These are phyloP conservation scores for Barypeithes pellucidus DNA, from an alignment of 2,888 invertebrate species.

Conservation along the genomic window DNA sequence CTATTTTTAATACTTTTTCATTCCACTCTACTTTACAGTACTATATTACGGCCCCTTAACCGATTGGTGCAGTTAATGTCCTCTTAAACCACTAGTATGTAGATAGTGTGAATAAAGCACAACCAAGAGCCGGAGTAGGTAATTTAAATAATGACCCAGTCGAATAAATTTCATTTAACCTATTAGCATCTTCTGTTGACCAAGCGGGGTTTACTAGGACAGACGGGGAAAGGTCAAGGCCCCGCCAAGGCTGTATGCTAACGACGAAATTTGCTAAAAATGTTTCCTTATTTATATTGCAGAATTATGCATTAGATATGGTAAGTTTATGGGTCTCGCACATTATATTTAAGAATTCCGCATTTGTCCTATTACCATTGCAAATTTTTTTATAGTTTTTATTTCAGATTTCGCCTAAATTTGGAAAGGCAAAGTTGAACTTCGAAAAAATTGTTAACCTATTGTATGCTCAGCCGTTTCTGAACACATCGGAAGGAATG, in stretches of 20 bases:
- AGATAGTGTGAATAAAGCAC: conserved; percentile 43
- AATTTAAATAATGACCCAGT: conserved; percentile 61
- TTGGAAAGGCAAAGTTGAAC: too few relatives aligned
- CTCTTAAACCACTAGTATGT: conserved; percentile 16
- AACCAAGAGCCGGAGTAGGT: conserved; percentile 41
- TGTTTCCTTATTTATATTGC: conserved; percentile 28
- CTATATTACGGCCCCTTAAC: neutral
- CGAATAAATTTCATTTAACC: conserved; percentile 61
- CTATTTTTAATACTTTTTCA: too few relatives aligned
- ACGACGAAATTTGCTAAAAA: conserved; percentile 22
- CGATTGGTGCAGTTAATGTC: conserved; percentile 32
- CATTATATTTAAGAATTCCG: neutral
- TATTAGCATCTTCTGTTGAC: conserved; percentile 59
- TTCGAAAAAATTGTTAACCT: too few relatives aligned
- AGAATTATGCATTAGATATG: conserved; percentile 18
- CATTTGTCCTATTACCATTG: neutral
- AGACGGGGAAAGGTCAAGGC: conserved; percentile 59
- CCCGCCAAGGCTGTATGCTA: conserved; percentile 52
- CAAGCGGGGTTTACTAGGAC: conserved; percentile 59
- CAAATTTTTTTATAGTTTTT: neutral
- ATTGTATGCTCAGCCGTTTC: too few relatives aligned
- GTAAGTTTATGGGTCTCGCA: neutral
- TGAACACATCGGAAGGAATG: too few relatives aligned
- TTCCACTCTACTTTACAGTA: too few relatives aligned
- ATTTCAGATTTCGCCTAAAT: too few relatives aligned